A percentile compares a stretch with the other conserved stretches of the same genome.
These are phyloP conservation scores for Toxotes jaculatrix DNA, from an alignment of 2,113 vertebrate genomes.

Conservation along the genomic window DNA sequence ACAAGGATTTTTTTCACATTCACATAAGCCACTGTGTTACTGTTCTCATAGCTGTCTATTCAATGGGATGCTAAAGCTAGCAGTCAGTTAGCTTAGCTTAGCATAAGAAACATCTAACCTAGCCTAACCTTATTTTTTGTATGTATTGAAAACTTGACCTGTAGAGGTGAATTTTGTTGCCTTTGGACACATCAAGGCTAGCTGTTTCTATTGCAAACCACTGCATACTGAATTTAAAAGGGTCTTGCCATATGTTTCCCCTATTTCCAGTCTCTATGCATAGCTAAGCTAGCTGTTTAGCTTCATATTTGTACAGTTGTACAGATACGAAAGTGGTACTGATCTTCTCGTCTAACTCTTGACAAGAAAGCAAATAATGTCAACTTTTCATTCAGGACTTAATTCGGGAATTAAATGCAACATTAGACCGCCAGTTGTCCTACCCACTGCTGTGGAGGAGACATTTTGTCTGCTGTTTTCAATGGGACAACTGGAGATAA, in stretches of 20 bases:
- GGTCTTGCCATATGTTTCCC: not conserved
- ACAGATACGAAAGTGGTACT: not conserved
- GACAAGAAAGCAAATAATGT: not conserved
- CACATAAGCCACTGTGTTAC: too few relatives aligned
- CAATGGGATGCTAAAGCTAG: too few relatives aligned
- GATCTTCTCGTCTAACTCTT: not conserved
- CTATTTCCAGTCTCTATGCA: not conserved
- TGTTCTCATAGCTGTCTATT: not conserved
- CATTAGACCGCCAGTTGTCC: not conserved
- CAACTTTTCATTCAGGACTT: not conserved
- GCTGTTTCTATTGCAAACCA: not conserved
- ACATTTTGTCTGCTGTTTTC: constrained; percentile 25
- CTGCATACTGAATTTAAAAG: not conserved
- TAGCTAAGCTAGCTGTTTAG: not conserved
- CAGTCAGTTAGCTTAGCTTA: not conserved
- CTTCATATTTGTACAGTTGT: not conserved
- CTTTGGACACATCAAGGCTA: not conserved
- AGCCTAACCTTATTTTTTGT: too few relatives aligned
- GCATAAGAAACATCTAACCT: not conserved
- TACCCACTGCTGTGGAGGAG: not conserved
- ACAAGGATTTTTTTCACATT: too few relatives aligned
- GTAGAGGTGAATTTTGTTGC: too few relatives aligned
- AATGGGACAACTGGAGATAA: constrained; percentile 47
- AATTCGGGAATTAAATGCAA: not conserved
- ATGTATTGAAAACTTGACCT: too few relatives aligned